Percentiles rank a stretch among this genome's conserved stretches.
Evolutionary conservation across 1,140 invertebrate species (phyloP).

Genomic region (Drosophila murphyi): DNA sequence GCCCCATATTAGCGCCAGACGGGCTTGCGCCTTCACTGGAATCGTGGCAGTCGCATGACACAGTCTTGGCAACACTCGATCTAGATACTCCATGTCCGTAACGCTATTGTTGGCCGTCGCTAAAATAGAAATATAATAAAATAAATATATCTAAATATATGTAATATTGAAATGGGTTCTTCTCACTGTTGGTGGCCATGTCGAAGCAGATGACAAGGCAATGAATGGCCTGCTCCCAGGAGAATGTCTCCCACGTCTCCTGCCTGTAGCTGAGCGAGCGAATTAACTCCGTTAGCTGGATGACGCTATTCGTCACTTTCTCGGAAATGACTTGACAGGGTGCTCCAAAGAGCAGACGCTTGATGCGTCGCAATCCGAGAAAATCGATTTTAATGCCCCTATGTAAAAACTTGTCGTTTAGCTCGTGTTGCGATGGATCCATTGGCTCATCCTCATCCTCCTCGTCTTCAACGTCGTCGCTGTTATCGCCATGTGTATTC

Average conservation of each 20-base stretch:
- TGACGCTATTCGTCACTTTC: constrained; percentile 92
- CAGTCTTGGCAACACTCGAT: constrained; percentile 91
- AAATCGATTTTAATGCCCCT: constrained; percentile 86
- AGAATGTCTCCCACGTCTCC: constrained; percentile 50
- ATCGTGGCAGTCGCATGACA: constrained; percentile 91
- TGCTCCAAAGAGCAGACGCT: constrained; percentile 86
- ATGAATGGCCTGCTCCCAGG: constrained; percentile 86
- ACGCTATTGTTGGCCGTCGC: constrained; percentile 66
- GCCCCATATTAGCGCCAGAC: constrained; percentile 92
- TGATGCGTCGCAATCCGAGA: constrained; percentile 87
- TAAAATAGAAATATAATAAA: constrained; percentile 10
- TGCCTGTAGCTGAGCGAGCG: constrained; percentile 51
- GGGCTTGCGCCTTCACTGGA: constrained; percentile 90
- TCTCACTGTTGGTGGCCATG: constrained; percentile 90
- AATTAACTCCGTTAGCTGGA: constrained; percentile 87
- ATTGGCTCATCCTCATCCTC: constrained; percentile 66
- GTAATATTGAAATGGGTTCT: too few species aligned
- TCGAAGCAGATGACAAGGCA: constrained; percentile 95
- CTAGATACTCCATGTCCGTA: constrained; percentile 91
- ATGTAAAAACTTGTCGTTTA: constrained; percentile 20
- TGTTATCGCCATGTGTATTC: neutral
- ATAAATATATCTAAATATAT: too few species aligned
- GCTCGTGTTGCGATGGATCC: constrained; percentile 23
- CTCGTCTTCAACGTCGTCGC: constrained; percentile 1
- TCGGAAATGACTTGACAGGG: constrained; percentile 86